phyloP scores from a whole-genome alignment of 2,113 vertebrate species.

The Scopus umbretta region DNA sequence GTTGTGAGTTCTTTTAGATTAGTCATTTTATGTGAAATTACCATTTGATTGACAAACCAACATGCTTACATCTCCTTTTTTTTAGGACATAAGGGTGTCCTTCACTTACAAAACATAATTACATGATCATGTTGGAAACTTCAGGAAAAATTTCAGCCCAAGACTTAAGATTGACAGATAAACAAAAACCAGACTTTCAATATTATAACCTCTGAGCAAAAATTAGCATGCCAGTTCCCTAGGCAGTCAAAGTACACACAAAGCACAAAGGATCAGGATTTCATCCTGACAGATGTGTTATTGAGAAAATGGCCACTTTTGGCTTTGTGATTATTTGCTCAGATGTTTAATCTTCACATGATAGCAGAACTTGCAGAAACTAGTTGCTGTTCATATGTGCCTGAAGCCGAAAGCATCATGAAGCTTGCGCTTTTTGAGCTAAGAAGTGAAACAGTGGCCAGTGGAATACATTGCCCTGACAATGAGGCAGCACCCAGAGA shows the following conservation, averaged over 20 bases:
- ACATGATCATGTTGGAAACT: neutral
- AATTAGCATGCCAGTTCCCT: conserved; percentile 6
- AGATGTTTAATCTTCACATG: neutral
- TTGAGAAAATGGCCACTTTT: conserved; percentile 22
- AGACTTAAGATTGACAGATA: conserved; percentile 3
- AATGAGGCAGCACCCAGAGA: neutral
- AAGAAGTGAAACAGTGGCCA: neutral
- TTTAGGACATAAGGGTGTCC: neutral
- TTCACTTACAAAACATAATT: neutral
- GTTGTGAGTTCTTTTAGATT: neutral
- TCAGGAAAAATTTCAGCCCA: neutral
- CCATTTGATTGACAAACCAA: neutral
- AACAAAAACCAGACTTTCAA: neutral
- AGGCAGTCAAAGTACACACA: neutral
- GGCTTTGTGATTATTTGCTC: conserved; percentile 9
- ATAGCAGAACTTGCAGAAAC: neutral
- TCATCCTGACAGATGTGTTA: conserved; percentile 33
- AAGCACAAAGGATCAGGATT: conserved; percentile 4
- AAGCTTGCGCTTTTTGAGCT: neutral
- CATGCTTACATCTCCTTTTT: neutral
- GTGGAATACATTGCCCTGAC: neutral
- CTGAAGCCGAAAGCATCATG: neutral
- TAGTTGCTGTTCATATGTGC: neutral
- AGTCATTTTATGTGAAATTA: neutral
- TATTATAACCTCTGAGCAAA: conserved; percentile 1